Evolutionary conservation across 2,797 vertebrate genomes (phyloP).

Genomic region (Gymnodraco acuticeps): DNA sequence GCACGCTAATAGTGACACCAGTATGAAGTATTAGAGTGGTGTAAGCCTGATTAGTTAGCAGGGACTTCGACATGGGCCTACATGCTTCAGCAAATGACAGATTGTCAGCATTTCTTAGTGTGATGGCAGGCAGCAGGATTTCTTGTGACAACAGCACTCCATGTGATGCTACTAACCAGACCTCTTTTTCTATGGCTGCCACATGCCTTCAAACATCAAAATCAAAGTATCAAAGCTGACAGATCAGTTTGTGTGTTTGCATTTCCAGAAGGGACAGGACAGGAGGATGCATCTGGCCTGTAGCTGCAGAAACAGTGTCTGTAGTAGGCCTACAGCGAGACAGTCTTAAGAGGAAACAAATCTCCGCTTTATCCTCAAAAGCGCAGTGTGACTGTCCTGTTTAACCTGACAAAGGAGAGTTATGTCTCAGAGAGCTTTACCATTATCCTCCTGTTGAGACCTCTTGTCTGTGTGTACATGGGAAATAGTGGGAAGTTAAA

Average conservation of each 20-base stretch:
- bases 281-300: constrained; percentile 61
- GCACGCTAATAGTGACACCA: constrained; percentile 25
- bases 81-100: constrained; percentile 58
- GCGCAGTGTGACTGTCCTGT: constrained; percentile 42
- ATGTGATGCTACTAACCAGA: constrained; percentile 67
- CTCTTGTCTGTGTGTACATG: background rate
- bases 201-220: constrained; percentile 70
- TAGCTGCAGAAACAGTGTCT: constrained; percentile 54
- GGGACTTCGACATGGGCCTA: constrained; percentile 13
- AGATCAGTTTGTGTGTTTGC: constrained; percentile 70
- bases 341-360: constrained; percentile 54
- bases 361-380: constrained; percentile 58
- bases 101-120: constrained; percentile 49
- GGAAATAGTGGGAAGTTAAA: background rate
- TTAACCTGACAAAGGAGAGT: constrained; percentile 40
- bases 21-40: constrained; percentile 20
- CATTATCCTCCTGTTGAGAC: constrained; percentile 18
- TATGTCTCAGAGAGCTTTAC: constrained; percentile 18
- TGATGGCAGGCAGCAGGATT: constrained; percentile 57
- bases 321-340: constrained; percentile 34
- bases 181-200: constrained; percentile 72
- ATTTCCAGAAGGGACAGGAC: constrained; percentile 61
- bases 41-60: constrained; percentile 39
- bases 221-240: constrained; percentile 74
- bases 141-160: constrained; percentile 72